A percentile compares a stretch with the other conserved stretches of the same genome.
phyloP scores from a whole-genome alignment of 2,888 invertebrate genomes.

The Cheilosia impressa region DNA sequence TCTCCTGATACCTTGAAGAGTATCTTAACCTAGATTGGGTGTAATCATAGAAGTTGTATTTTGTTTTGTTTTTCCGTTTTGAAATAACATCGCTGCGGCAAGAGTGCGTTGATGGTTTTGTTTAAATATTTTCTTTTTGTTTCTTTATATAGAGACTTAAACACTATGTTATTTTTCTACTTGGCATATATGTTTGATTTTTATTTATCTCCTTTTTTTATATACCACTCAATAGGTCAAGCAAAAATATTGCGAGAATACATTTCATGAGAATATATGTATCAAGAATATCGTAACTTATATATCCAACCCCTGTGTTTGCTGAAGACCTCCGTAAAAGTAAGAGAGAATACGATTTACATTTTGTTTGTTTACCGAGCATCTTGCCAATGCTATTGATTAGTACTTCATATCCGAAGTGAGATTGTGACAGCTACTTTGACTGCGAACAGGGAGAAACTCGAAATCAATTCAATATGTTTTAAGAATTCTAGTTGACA shows the following conservation, averaged over 20 bases:
- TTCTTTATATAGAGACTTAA: constrained; percentile 53
- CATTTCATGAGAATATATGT: constrained; percentile 41
- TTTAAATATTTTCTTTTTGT: constrained; percentile 29
- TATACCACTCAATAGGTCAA: constrained; percentile 58
- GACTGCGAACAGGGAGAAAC: not conserved
- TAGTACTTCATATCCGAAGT: constrained; percentile 8
- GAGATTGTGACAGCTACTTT: constrained; percentile 3
- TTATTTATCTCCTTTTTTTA: constrained; percentile 23
- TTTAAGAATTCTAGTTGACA: not conserved
- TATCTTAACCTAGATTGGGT: constrained; percentile 69
- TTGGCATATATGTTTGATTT: constrained; percentile 59
- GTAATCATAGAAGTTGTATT: constrained; percentile 42
- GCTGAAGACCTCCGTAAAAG: constrained; percentile 72
- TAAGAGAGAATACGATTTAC: constrained; percentile 64
- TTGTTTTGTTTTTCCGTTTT: constrained; percentile 18
- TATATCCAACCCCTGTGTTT: constrained; percentile 63
- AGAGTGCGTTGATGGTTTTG: constrained; percentile 56
- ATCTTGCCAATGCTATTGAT: constrained; percentile 13
- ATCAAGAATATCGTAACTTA: constrained; percentile 57
- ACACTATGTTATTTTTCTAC: constrained; percentile 43
- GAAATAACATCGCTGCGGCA: constrained; percentile 48
- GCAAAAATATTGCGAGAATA: constrained; percentile 45
- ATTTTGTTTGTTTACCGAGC: constrained; percentile 6
- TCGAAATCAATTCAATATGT: not conserved
- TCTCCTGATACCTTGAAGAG: constrained; percentile 74